Evolutionary conservation across 2,888 invertebrate species (phyloP), one percentile per base, ranked within the genome.

Genomic region (Rosalia funebris): DNA sequence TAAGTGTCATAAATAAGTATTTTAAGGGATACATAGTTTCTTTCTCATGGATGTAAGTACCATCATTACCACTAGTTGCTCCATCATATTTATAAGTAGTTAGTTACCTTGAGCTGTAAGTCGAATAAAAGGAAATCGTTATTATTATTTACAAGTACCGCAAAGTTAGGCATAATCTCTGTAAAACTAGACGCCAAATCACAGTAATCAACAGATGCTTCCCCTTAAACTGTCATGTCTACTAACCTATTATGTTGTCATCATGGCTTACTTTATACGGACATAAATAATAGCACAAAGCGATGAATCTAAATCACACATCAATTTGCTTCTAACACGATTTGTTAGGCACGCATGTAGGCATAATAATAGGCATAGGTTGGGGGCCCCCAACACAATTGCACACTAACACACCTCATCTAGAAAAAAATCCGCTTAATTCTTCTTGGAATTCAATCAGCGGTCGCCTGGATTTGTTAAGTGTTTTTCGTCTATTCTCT

Each of bases 301-400:
- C 37, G 12, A 11, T 39, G 34, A 39, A 14, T 19, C 37, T 37
- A 39, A 39, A 50, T 10, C 36, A 36, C 14, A 36, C 19, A 50
- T 50, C 50, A 50, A 37, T 2, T 50, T 37, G 50, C 37, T 37
- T 50, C 36, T 39, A 50, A 50, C 36, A 50, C 25, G 37, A 25
- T 39, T 50, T 37, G 50, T 50, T 50, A 39, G 39, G 14, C 37
- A 50, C n/a, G 50, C 19, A 50, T 11, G 16, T 19, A 36, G 36
- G 50, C 37, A 50, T 44, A 19, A 11, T 48, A 48, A 48, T 48
- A 50, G 50, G 36, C 25, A 39, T 19, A 25, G 20, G 50, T 37
- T 50, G 50, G 39, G 19, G 48, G n/a, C n/a, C 10, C 20, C n/a
- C n/a, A n/a, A 32, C 17, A 48, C 12, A 48, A 48, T 48, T 34